Percentiles rank a stretch among this genome's conserved stretches.
phyloP scores from a whole-genome alignment of 2,797 vertebrate genomes.

The Esox lucius region DNA sequence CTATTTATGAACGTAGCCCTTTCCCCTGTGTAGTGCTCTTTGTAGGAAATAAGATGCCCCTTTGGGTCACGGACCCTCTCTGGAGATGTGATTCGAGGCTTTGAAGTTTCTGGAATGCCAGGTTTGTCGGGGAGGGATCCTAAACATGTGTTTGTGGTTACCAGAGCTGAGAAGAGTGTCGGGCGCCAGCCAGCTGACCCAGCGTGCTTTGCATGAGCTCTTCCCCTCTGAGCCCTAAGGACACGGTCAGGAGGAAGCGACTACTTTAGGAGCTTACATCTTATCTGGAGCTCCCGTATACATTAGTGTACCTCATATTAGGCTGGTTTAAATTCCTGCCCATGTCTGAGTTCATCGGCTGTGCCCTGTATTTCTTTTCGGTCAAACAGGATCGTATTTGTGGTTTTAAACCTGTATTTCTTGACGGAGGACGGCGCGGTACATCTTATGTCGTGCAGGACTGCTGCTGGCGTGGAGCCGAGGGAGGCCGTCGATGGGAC shows the following conservation, averaged over 20 bases:
- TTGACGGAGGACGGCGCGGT: background rate
- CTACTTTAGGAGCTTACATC: background rate
- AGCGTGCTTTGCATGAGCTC: background rate
- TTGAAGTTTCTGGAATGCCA: constrained; percentile 41
- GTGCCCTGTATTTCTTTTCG: background rate
- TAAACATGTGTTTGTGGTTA: constrained; percentile 70
- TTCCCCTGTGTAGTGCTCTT: background rate
- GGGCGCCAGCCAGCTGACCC: constrained; percentile 41
- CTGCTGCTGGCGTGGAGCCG: background rate
- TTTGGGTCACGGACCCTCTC: background rate
- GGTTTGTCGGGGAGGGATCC: constrained; percentile 46
- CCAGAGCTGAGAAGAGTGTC: constrained; percentile 55
- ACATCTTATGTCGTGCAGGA: background rate
- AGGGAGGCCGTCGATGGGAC: background rate
- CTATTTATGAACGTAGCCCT: background rate
- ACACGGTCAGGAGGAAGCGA: background rate
- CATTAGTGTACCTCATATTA: background rate
- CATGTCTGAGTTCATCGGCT: background rate
- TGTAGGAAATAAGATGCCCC: background rate
- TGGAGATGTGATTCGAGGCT: constrained; percentile 16
- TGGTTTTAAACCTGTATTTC: background rate
- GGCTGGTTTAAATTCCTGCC: background rate
- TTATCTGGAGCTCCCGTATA: background rate
- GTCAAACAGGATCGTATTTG: background rate
- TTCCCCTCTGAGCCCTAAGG: background rate